These are phyloP conservation scores for Limnephilus marmoratus DNA, from an alignment of 2,888 invertebrate genomes.

Conservation along the genomic window DNA sequence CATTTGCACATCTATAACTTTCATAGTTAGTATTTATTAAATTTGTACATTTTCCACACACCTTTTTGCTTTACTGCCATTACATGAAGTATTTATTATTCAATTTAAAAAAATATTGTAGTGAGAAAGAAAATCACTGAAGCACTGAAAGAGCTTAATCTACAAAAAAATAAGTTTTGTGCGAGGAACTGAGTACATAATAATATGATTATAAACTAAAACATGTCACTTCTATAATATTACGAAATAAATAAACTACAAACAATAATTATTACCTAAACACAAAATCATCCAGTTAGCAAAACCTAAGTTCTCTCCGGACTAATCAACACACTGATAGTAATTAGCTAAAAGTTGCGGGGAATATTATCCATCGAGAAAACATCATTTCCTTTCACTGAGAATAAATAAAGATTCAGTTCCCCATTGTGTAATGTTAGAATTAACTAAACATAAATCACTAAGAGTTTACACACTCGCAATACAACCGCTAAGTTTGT, in stretches of 20 bases:
- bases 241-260: slow-evolving; percentile 55
- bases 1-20: neutral
- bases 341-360: slow-evolving; percentile 24
- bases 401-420: slow-evolving; percentile 58
- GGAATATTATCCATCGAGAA: slow-evolving; percentile 24
- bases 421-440: slow-evolving; percentile 53
- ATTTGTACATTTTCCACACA: slow-evolving; percentile 40
- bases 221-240: slow-evolving; percentile 41
- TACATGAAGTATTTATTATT: neutral
- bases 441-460: slow-evolving; percentile 52
- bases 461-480: slow-evolving; percentile 31
- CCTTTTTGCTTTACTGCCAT: neutral
- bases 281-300: slow-evolving; percentile 37
- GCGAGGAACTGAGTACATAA: slow-evolving; percentile 63
- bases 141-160: slow-evolving; percentile 23
- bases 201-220: slow-evolving; percentile 43
- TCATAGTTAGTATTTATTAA: slow-evolving; percentile 26
- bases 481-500: neutral
- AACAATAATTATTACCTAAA: slow-evolving; percentile 11
- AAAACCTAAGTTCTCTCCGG: slow-evolving; percentile 19
- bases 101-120: neutral
- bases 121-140: slow-evolving; percentile 14
- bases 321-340: neutral
- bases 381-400: slow-evolving; percentile 26
- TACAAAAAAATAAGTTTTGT: slow-evolving; percentile 55